Percentiles rank a stretch among this genome's conserved stretches.
Conservation (phyloP, 1,140 invertebrate species). For the Bombus balteatus region DNA sequence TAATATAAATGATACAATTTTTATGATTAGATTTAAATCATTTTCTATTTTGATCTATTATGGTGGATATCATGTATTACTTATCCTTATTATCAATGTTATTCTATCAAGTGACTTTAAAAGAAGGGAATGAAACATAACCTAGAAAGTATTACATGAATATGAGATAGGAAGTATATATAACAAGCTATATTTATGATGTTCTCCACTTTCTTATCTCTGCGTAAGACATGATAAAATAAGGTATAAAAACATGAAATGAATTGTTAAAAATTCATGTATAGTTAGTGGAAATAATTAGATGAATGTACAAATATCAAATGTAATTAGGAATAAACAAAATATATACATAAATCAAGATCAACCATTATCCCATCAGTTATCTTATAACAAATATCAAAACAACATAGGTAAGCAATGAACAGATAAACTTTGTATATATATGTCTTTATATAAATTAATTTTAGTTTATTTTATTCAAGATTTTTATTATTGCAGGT, state of each 20-base stretch:
- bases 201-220: background rate
- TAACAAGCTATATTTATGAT: too few species aligned
- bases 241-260: background rate
- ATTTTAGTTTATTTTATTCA: background rate
- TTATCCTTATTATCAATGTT: background rate
- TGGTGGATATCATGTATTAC: background rate
- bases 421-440: background rate
- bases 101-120: background rate
- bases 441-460: background rate
- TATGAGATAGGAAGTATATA: background rate
- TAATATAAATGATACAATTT: background rate
- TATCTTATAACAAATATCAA: slow-evolving; percentile 34
- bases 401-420: slow-evolving; percentile 6
- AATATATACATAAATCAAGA: background rate
- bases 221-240: background rate
- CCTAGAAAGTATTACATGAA: slow-evolving; percentile 1
- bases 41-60: background rate
- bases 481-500: too few species aligned
- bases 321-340: background rate
- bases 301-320: background rate
- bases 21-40: background rate
- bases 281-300: background rate
- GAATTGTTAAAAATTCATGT: background rate
- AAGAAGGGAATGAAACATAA: slow-evolving; percentile 4
- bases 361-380: background rate